phyloP scores from a whole-genome alignment of 2,113 vertebrate species.

The Xerus inauris region DNA sequence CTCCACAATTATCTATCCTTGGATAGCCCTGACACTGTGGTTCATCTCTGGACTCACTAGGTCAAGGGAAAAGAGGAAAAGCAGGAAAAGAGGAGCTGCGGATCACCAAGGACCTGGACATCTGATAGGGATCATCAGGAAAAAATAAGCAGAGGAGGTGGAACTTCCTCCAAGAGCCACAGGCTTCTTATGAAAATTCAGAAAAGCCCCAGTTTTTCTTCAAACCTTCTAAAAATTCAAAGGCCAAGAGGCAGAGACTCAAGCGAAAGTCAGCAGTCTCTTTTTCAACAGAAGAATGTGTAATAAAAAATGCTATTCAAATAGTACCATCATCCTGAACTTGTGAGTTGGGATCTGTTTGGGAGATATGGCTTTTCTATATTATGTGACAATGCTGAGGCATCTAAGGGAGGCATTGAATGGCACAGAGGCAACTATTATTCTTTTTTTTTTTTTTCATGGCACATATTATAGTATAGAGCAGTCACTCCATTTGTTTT shows the following conservation, averaged over 20 bases:
- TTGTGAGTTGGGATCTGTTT: background rate
- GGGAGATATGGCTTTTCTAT: background rate
- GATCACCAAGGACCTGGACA: background rate
- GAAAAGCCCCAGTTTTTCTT: background rate
- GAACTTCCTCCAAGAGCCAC: background rate
- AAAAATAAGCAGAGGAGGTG: background rate
- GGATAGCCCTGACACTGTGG: fast-evolving
- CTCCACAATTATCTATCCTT: background rate
- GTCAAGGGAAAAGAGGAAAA: background rate
- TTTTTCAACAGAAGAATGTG: background rate
- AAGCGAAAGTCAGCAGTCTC: background rate
- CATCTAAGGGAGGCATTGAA: background rate
- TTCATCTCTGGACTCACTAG: background rate
- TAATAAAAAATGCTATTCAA: background rate
- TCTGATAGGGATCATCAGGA: background rate
- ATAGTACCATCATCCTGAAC: background rate
- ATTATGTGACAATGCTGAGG: background rate
- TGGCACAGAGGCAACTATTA: background rate
- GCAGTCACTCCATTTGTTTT: background rate
- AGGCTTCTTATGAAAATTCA: background rate
- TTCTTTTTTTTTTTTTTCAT: background rate
- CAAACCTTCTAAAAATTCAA: background rate
- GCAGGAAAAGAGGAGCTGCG: background rate
- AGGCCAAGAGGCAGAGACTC: background rate
- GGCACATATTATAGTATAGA: background rate